Conservation (phyloP, 2,797 vertebrate species). For the Enteromius mattozi region DNA sequence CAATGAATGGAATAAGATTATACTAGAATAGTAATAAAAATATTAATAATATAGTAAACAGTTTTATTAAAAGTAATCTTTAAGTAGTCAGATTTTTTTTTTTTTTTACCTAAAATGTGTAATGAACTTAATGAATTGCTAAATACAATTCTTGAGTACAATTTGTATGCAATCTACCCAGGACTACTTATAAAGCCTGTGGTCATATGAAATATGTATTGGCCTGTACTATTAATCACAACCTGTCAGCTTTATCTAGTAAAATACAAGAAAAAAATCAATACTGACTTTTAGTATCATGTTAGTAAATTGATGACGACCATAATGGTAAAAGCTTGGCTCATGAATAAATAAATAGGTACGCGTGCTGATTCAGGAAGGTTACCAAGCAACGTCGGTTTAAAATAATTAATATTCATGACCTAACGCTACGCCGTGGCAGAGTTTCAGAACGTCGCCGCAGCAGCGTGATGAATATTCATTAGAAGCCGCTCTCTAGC, state of each 20-base stretch:
- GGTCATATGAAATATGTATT: neutral
- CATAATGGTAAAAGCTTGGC: neutral
- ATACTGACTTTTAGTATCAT: neutral
- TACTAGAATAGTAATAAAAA: no score
- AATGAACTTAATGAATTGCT: neutral
- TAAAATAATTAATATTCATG: neutral
- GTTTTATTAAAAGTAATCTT: neutral
- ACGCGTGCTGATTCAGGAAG: neutral
- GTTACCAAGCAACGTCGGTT: neutral
- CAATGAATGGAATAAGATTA: no score
- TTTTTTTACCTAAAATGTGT: neutral
- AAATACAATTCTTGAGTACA: neutral
- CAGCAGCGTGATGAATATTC: neutral
- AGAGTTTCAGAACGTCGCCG: neutral
- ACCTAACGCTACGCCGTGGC: neutral
- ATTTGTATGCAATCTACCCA: neutral
- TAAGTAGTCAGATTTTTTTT: neutral
- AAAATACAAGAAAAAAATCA: neutral
- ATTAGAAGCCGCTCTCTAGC: constrained; percentile 7
- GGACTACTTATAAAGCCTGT: no score
- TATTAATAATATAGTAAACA: no score
- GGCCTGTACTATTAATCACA: neutral
- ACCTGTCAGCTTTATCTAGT: neutral
- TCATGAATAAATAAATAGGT: neutral
- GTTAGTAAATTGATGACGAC: neutral